phyloP scores from a whole-genome alignment of 2,888 invertebrate genomes.

The Lepidocyrtoides sp. region DNA sequence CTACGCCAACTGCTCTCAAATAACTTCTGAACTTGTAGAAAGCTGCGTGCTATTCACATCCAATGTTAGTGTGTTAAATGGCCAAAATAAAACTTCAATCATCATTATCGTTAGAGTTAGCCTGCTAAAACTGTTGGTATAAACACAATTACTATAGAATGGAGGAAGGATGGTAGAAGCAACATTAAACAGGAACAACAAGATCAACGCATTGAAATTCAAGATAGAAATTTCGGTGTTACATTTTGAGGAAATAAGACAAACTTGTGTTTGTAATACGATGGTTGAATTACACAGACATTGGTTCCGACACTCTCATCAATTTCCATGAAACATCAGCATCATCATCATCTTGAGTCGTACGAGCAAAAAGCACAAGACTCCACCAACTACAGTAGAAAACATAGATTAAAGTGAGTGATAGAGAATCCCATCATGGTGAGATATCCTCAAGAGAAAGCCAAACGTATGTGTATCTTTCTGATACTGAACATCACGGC shows the following conservation, averaged over 20 bases:
- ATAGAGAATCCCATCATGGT: slow-evolving; percentile 47
- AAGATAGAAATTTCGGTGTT: background rate
- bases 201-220: slow-evolving; percentile 29
- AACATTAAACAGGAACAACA: background rate
- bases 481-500: background rate
- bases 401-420: slow-evolving; percentile 59
- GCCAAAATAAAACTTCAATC: slow-evolving; percentile 50
- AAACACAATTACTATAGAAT: background rate
- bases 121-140: background rate
- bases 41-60: background rate
- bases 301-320: slow-evolving; percentile 49
- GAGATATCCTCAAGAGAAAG: slow-evolving; percentile 42
- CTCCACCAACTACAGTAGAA: background rate
- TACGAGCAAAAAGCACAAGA: background rate
- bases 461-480: background rate
- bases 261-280: background rate
- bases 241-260: background rate
- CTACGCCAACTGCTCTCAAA: background rate
- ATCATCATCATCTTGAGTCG: slow-evolving; percentile 11
- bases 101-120: slow-evolving; percentile 44
- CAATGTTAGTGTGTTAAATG: slow-evolving; percentile 24
- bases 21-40: background rate
- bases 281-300: slow-evolving; percentile 18
- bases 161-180: background rate
- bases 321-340: slow-evolving; percentile 53